Base-by-base conservation (phyloP, 2,888 invertebrate genomes). In the Platerodrilus igneus region DNA sequence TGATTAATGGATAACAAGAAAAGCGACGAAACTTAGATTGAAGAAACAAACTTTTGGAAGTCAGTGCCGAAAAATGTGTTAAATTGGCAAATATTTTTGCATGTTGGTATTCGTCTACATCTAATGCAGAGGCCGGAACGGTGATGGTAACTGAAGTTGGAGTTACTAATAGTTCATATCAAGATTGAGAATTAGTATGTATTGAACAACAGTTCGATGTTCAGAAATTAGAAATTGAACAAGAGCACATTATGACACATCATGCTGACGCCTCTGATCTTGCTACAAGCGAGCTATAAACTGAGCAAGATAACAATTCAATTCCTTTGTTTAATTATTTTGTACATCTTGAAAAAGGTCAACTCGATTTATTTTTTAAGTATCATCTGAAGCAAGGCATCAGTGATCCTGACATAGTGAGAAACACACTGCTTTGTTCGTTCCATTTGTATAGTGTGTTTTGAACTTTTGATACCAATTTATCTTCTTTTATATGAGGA, bases 321-420 rank as follows among this genome's bases (percentile, higher is more conserved):
- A 7, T 22, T 22, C n/a, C 22, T 4, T 22, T 10, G n/a, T 11
- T 27, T 11, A 27, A 27, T 6, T 27, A 27, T 27, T 27, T 11
- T 27, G 27, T 11, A 27, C 11, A 14, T 13, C 27, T 14, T 13
- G 15, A 27, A 27, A 27, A 27, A 27, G n/a, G 13, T 11, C 5
- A 27, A 11, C 27, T 27, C 27, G 27, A 13, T 27, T 13, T 27
- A 13, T 27, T 27, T 27, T 27, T 27, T 5, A 14, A 11, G n/a
- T 27, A 27, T 27, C 27, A 27, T 14, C 27, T 14, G n/a, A 27
- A 27, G 11, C 27, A 27, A 11, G 27, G 13, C 11, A 11, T 27
- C n/a, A 27, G 27, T 27, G 27, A 27, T 27, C 27, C 27, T 11
- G 27, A n/a, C n/a, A n/a, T n/a, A n/a, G n/a, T n/a, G n/a, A n/a